Conservation (phyloP, 1,140 invertebrate genomes). For the Pogonus chalceus region DNA sequence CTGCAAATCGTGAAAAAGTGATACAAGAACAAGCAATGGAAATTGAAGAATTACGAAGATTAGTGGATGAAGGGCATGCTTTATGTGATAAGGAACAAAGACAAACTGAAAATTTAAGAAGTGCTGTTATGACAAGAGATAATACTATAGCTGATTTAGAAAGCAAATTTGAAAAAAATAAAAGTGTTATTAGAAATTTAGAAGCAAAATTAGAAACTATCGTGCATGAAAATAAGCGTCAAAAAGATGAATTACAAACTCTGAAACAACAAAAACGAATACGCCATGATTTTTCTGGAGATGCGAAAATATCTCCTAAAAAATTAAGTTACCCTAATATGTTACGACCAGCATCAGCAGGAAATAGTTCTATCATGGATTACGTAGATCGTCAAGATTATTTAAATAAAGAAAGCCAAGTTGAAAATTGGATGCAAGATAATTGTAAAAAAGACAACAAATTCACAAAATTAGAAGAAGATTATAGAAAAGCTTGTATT, state of each 20-base stretch:
- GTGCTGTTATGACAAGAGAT: conserved; percentile 18
- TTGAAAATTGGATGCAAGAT: neutral
- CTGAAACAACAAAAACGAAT: neutral
- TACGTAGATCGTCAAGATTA: too few relatives aligned
- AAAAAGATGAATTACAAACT: conserved; percentile 14
- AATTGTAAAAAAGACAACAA: conserved; percentile 16
- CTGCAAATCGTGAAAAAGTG: neutral
- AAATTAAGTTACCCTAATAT: neutral
- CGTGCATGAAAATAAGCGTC: conserved; percentile 17
- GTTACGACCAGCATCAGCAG: neutral
- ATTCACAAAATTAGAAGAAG: conserved; percentile 28
- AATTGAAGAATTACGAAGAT: neutral
- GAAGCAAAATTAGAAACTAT: conserved; percentile 12
- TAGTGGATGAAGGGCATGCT: neutral
- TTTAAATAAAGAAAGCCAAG: neutral
- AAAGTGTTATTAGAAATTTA: conserved; percentile 18
- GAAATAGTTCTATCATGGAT: neutral
- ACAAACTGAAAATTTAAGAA: conserved; percentile 11
- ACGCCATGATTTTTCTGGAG: neutral
- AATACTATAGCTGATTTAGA: conserved; percentile 21
- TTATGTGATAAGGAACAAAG: conserved; percentile 16
- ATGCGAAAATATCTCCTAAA: neutral
- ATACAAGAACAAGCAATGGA: neutral
- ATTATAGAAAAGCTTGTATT: conserved; percentile 31
- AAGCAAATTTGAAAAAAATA: conserved; percentile 22